Percentiles rank a stretch among this genome's conserved stretches.
Evolutionary conservation across 2,113 vertebrate genomes (phyloP).

Genomic region (Brachyhypopomus occidentalis): DNA sequence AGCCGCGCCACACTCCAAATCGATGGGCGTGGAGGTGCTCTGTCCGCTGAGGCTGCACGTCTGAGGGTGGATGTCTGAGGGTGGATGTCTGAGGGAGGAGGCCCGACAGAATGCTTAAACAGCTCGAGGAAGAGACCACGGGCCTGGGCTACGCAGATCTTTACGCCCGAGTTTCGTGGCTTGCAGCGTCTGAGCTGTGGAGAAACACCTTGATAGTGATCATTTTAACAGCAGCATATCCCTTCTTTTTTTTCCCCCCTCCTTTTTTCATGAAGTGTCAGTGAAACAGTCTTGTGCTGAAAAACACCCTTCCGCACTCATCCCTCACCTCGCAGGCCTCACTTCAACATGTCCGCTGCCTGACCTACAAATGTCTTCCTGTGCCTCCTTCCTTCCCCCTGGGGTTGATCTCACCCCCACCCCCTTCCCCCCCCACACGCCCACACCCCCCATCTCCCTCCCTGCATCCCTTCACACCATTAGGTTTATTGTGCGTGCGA

Average conservation of each 20-base stretch:
- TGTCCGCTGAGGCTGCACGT: slow-evolving; percentile 48
- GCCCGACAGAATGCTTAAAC: slow-evolving; percentile 46
- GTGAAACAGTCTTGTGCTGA: slow-evolving; percentile 7
- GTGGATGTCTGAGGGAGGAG: too few species aligned
- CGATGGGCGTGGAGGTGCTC: slow-evolving; percentile 41
- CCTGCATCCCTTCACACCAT: slow-evolving; percentile 13
- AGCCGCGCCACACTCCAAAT: slow-evolving; percentile 58
- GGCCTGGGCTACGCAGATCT: background rate
- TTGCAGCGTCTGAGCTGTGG: background rate
- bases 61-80: slow-evolving; percentile 6
- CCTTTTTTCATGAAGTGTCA: background rate
- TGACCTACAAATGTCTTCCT: slow-evolving; percentile 20
- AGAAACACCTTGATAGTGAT: background rate
- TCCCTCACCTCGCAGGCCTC: background rate
- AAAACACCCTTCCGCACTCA: slow-evolving; percentile 3
- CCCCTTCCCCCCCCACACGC: slow-evolving; percentile 24
- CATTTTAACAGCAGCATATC: slow-evolving; percentile 2
- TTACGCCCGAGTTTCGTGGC: background rate
- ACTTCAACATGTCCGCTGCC: slow-evolving; percentile 23
- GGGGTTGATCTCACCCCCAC: slow-evolving; percentile 22
- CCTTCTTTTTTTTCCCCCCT: background rate
- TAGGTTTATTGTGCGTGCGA: slow-evolving; percentile 25
- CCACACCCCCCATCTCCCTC: slow-evolving; percentile 5
- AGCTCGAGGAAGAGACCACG: slow-evolving; percentile 40
- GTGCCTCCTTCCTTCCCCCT: background rate